These are phyloP conservation scores for Protomyctophum bolini DNA, from an alignment of 2,113 vertebrate genomes.

Conservation along the genomic window DNA sequence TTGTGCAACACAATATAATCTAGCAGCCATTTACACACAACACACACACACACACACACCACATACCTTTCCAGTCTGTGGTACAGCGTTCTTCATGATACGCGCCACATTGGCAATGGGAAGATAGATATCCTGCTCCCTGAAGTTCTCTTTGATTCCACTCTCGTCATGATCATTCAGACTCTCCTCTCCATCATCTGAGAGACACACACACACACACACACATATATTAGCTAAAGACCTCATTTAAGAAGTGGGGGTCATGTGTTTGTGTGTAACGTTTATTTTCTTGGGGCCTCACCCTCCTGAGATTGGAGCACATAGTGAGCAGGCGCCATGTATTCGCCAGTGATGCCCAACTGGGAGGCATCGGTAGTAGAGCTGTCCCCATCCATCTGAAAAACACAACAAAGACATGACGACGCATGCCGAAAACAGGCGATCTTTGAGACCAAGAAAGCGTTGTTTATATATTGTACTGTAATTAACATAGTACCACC, in stretches of 20 bases:
- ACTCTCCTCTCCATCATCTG: conserved; percentile 88
- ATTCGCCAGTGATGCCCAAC: conserved; percentile 94
- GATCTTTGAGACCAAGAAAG: no score
- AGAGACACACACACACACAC: neutral
- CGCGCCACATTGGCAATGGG: conserved; percentile 98
- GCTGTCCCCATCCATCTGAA: conserved; percentile 95
- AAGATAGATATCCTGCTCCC: conserved; percentile 99
- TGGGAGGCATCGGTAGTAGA: conserved; percentile 96
- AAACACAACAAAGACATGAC: conserved; percentile 13
- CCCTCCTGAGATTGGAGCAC: conserved; percentile 96
- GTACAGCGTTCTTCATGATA: conserved; percentile 99
- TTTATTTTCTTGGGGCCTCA: conserved; percentile 62
- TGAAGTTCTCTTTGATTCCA: conserved; percentile 93
- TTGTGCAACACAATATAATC: no score
- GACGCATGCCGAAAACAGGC: no score
- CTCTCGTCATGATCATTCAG: conserved; percentile 96
- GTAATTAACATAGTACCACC: neutral
- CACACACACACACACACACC: neutral
- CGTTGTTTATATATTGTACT: no score
- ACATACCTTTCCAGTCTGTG: conserved; percentile 95
- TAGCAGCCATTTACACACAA: neutral
- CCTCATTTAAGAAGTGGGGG: neutral
- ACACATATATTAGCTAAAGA: neutral
- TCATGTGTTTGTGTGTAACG: neutral
- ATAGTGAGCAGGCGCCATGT: conserved; percentile 92